A percentile compares a stretch with the other conserved stretches of the same genome.
Conservation (phyloP, 1,140 invertebrate genomes). For the Episyrphus balteatus region DNA sequence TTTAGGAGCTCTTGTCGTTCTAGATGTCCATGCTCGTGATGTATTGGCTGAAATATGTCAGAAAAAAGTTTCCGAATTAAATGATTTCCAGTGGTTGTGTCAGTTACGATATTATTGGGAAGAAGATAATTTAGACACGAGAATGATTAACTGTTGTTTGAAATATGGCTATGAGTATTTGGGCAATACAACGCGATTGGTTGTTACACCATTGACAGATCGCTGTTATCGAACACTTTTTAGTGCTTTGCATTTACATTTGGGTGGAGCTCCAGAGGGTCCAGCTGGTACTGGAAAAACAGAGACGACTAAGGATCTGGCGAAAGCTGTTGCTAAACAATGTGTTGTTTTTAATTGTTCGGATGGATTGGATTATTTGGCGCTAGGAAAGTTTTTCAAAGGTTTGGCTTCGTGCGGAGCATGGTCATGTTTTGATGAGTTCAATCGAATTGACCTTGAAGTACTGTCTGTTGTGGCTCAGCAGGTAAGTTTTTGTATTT, state of each 20-base stretch:
- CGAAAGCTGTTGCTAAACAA: conserved; percentile 91
- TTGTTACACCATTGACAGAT: conserved; percentile 86
- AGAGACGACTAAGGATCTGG: conserved; percentile 92
- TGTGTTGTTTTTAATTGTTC: conserved; percentile 97
- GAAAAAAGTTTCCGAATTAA: conserved; percentile 52
- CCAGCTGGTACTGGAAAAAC: conserved; percentile 94
- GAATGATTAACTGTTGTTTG: conserved; percentile 86
- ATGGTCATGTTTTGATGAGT: conserved; percentile 97
- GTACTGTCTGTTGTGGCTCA: conserved; percentile 89
- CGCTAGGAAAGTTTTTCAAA: conserved; percentile 94
- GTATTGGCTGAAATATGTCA: conserved; percentile 62
- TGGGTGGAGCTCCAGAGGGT: conserved; percentile 84
- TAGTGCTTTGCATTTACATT: conserved; percentile 74
- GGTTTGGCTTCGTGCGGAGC: conserved; percentile 89
- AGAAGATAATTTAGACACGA: conserved; percentile 59
- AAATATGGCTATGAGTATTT: conserved; percentile 94
- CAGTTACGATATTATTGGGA: conserved; percentile 92
- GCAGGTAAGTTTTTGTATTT: conserved; percentile 43
- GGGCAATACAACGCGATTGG: conserved; percentile 77
- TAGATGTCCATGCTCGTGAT: conserved; percentile 88
- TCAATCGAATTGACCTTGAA: conserved; percentile 74
- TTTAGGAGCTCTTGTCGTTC: conserved; percentile 75
- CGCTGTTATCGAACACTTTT: conserved; percentile 87
- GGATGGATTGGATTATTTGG: conserved; percentile 83
- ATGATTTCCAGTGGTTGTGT: conserved; percentile 87